These are phyloP conservation scores for Dasysyrphus tricinctus DNA, from an alignment of 2,888 invertebrate species.

Conservation along the genomic window DNA sequence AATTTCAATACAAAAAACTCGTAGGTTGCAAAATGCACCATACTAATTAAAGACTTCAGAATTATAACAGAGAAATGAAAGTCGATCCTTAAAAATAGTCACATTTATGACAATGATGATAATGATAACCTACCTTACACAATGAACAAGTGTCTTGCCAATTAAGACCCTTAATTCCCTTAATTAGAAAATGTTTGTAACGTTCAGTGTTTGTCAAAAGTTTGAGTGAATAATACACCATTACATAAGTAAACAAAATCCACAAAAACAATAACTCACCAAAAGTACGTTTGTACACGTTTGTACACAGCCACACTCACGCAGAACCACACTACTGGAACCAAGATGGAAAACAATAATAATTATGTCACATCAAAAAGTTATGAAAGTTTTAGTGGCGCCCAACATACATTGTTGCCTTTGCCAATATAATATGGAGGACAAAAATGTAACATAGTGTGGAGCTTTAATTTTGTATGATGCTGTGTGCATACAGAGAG, in stretches of 20 bases:
- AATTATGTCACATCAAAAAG: constrained; percentile 74
- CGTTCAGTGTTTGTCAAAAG: constrained; percentile 22
- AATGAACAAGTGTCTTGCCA: constrained; percentile 50
- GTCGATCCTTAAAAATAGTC: constrained; percentile 3
- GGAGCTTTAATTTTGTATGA: background rate
- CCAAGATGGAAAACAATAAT: constrained; percentile 70
- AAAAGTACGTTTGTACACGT: too few relatives aligned
- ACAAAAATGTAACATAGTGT: background rate
- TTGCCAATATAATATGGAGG: background rate
- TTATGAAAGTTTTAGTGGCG: constrained; percentile 72
- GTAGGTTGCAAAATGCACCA: constrained; percentile 33
- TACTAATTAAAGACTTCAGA: constrained; percentile 29
- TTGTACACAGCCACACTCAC: background rate
- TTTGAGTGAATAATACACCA: constrained; percentile 30
- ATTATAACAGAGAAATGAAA: constrained; percentile 33
- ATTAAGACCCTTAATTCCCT: constrained; percentile 55
- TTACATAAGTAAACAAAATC: constrained; percentile 42
- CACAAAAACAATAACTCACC: constrained; percentile 45
- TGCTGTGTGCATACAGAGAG: background rate
- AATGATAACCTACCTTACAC: constrained; percentile 24
- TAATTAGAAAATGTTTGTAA: constrained; percentile 61
- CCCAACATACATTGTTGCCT: constrained; percentile 66
- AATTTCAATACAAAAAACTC: background rate
- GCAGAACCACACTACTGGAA: background rate
- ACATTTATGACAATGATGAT: constrained; percentile 20